phyloP scores from a whole-genome alignment of 2,888 invertebrate species.

The Xestia xanthographa region DNA sequence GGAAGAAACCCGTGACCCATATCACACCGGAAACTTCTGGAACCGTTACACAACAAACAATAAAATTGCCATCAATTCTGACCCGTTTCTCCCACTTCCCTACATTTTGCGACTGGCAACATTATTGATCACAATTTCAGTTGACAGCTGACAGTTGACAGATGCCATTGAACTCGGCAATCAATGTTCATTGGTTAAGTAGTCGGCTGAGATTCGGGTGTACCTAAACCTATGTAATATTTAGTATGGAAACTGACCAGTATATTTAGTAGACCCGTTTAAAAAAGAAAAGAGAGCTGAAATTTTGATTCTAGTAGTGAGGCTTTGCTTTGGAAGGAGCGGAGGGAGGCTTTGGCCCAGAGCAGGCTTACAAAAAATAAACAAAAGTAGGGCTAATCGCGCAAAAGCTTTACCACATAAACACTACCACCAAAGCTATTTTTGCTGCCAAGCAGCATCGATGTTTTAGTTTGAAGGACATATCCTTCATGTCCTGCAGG shows the following conservation, averaged over 20 bases:
- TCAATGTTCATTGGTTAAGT: slow-evolving; percentile 43
- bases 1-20: slow-evolving; percentile 21
- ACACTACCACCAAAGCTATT: neutral
- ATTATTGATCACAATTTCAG: slow-evolving; percentile 56
- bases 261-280: neutral
- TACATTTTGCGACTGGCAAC: slow-evolving; percentile 41
- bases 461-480: neutral
- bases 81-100: slow-evolving; percentile 44
- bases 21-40: slow-evolving; percentile 28
- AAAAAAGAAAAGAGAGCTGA: no score
- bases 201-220: slow-evolving; percentile 43
- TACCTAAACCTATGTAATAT: slow-evolving; percentile 28
- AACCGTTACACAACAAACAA: slow-evolving; percentile 41
- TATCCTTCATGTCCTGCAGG: no score
- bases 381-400: neutral
- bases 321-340: neutral
- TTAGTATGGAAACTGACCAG: neutral
- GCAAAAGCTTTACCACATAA: neutral
- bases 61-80: slow-evolving; percentile 48
- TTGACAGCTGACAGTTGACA: slow-evolving; percentile 36
- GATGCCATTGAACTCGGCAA: slow-evolving; percentile 47
- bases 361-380: no score
- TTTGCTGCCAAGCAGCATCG: neutral
- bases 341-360: no score
- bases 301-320: neutral